Evolutionary conservation across 2,797 vertebrate genomes (phyloP).

Genomic region (Protosalanx chinensis): DNA sequence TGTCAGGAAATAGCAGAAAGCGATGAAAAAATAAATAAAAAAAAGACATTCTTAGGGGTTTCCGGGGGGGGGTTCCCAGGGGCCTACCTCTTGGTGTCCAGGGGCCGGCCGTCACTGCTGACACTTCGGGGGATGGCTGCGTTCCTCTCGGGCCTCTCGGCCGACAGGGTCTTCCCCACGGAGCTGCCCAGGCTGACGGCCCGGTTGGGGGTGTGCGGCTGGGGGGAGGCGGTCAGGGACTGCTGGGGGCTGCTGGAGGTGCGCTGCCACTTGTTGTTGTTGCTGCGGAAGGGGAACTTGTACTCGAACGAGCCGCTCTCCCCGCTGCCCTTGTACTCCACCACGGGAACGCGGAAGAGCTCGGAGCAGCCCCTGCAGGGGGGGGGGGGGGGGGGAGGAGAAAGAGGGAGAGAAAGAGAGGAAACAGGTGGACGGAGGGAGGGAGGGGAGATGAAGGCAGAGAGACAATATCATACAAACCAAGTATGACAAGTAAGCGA

Average conservation of each 20-base stretch:
- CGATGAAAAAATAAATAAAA: background rate
- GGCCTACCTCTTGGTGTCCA: conserved; percentile 86
- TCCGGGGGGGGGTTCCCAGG: background rate
- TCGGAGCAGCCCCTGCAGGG: conserved; percentile 89
- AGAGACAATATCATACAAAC: too few relatives aligned
- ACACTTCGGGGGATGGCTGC: conserved; percentile 95
- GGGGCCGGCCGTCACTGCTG: conserved; percentile 91
- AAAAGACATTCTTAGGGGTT: background rate
- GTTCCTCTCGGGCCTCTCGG: conserved; percentile 81
- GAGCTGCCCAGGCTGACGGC: conserved; percentile 85
- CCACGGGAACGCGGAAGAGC: conserved; percentile 88
- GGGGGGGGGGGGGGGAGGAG: background rate
- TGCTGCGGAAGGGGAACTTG: conserved; percentile 97
- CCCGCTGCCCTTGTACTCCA: conserved; percentile 90
- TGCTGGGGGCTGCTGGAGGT: conserved; percentile 85
- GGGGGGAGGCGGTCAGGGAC: conserved; percentile 77
- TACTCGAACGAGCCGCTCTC: conserved; percentile 91
- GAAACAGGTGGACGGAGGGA: background rate
- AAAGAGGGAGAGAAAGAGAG: background rate
- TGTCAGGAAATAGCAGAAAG: background rate
- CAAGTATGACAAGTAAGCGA: background rate
- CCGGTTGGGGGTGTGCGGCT: conserved; percentile 84
- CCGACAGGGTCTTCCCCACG: conserved; percentile 82
- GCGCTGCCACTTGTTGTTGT: conserved; percentile 96
- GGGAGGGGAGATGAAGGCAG: background rate